A percentile compares a stretch with the other conserved stretches of the same genome.
These are phyloP conservation scores for Drosophila suzukii DNA, from an alignment of 1,140 invertebrate genomes.

Conservation along the genomic window DNA sequence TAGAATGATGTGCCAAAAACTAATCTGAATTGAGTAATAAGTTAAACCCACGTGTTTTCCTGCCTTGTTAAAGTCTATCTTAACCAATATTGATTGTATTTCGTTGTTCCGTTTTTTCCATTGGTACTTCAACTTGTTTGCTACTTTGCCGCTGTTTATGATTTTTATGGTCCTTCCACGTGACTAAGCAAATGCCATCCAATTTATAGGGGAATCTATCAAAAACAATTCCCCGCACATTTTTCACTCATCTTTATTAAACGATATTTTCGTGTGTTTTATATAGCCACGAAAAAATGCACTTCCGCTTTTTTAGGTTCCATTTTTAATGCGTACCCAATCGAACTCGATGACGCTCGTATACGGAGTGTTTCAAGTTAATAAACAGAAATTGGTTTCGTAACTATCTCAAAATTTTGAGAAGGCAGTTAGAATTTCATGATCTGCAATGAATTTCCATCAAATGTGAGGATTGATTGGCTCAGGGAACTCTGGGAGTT, in stretches of 20 bases:
- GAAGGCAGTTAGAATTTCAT: slow-evolving; percentile 33
- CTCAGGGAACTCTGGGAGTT: slow-evolving; percentile 12
- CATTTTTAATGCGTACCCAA: slow-evolving; percentile 20
- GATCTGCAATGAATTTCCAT: slow-evolving; percentile 23
- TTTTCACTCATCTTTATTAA: slow-evolving; percentile 56
- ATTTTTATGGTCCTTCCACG: slow-evolving; percentile 75
- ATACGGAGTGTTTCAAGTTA: slow-evolving; percentile 26
- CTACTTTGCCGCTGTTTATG: slow-evolving; percentile 56
- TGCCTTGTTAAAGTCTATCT: not conserved
- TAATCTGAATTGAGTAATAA: not conserved
- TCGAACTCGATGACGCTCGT: slow-evolving; percentile 7
- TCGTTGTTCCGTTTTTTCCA: slow-evolving; percentile 7
- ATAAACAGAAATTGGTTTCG: slow-evolving; percentile 17
- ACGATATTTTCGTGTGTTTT: slow-evolving; percentile 20
- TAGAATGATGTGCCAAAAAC: slow-evolving; percentile 3
- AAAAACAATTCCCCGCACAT: slow-evolving; percentile 38
- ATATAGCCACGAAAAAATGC: slow-evolving; percentile 7
- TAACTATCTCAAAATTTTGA: slow-evolving; percentile 1
- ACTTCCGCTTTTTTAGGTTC: slow-evolving; percentile 2
- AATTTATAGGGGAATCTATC: slow-evolving; percentile 62
- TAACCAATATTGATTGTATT: slow-evolving; percentile 6
- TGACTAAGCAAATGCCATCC: slow-evolving; percentile 71
- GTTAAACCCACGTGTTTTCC: not conserved
- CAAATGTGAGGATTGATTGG: slow-evolving; percentile 37
- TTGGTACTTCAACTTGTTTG: slow-evolving; percentile 32